These are phyloP conservation scores for Bubo blakistoni DNA, from an alignment of 2,113 vertebrate genomes.

Conservation along the genomic window DNA sequence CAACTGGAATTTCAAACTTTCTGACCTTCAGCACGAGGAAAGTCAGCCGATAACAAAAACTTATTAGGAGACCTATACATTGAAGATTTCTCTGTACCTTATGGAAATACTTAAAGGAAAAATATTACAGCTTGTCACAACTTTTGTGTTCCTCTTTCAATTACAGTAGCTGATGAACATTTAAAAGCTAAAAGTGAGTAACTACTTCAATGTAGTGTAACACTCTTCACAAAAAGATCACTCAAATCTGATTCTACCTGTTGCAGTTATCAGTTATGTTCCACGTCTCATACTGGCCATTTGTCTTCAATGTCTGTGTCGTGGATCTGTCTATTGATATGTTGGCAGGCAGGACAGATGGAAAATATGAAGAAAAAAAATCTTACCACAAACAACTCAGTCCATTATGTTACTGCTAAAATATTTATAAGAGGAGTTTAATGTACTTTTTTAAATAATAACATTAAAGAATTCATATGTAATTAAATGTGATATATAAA, in stretches of 20 bases:
- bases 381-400: background rate
- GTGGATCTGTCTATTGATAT: conserved; percentile 26
- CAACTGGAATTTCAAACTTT: background rate
- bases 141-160: conserved; percentile 28
- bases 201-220: background rate
- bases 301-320: background rate
- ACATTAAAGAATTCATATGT: conserved; percentile 64
- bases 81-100: conserved; percentile 28
- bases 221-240: conserved; percentile 1
- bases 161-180: conserved; percentile 19
- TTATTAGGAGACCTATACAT: background rate
- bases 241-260: conserved; percentile 44
- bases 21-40: background rate
- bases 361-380: conserved; percentile 1
- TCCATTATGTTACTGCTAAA: conserved; percentile 49
- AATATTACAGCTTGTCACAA: conserved; percentile 30
- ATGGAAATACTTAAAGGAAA: background rate
- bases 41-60: background rate
- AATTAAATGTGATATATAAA: conserved; percentile 74
- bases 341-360: background rate
- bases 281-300: background rate
- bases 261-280: background rate
- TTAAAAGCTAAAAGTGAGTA: conserved; percentile 1
- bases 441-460: conserved; percentile 56
- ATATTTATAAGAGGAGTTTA: conserved; percentile 63